Percentiles rank a stretch among this genome's conserved stretches.
Conservation (phyloP, 2,797 vertebrate species). For the Mus spretus region DNA sequence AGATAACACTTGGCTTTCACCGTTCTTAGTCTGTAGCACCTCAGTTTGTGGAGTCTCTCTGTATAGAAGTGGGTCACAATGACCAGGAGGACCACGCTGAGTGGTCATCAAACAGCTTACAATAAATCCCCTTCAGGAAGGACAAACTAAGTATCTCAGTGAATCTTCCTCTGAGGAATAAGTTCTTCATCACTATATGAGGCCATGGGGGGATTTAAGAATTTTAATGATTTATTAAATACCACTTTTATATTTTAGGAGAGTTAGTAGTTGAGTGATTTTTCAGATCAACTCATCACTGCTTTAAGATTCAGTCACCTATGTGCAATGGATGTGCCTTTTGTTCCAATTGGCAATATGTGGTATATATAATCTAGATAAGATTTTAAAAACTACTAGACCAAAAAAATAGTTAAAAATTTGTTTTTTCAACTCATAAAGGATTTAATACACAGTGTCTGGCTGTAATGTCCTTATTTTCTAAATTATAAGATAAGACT, state of each 20-base stretch:
- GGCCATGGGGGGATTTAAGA: neutral
- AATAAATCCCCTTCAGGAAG: neutral
- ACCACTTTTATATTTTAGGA: neutral
- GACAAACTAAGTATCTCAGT: neutral
- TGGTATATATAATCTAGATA: neutral
- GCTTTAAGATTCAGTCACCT: neutral
- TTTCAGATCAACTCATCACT: neutral
- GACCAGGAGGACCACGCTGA: neutral
- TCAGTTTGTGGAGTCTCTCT: neutral
- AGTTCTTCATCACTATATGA: neutral
- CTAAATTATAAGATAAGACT: conserved; percentile 1
- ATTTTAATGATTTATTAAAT: neutral
- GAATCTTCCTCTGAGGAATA: neutral
- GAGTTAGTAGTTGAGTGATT: neutral
- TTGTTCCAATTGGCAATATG: neutral
- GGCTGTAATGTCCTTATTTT: neutral
- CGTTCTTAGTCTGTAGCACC: neutral
- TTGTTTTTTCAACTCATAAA: neutral
- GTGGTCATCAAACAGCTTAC: neutral
- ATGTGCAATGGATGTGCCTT: neutral
- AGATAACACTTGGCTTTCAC: neutral
- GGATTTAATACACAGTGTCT: neutral
- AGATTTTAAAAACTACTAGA: neutral
- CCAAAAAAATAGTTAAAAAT: neutral
- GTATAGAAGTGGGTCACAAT: neutral